Evolutionary conservation across 2,797 vertebrate genomes (phyloP).

Genomic region (Enteromius viviparus): DNA sequence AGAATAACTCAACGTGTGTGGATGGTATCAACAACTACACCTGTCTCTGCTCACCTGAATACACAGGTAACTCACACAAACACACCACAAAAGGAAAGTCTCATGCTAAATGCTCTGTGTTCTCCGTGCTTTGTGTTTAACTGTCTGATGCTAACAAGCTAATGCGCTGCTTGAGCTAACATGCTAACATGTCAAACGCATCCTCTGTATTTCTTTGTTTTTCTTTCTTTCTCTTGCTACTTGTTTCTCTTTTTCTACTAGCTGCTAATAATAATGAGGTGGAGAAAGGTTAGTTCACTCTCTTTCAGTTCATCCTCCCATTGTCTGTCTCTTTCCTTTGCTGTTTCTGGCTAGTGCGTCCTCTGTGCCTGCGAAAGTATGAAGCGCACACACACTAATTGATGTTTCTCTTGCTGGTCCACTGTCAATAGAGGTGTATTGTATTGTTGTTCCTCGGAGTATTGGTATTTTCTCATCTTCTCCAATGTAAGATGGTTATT

Average conservation of each 20-base stretch:
- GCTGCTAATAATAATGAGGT: constrained; percentile 99
- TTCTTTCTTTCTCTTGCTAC: constrained; percentile 37
- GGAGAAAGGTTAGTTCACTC: constrained; percentile 96
- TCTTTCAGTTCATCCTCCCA: constrained; percentile 23
- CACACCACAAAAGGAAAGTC: constrained; percentile 27
- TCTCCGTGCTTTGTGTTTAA: constrained; percentile 68
- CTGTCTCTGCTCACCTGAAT: constrained; percentile 94
- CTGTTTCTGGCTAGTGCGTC: constrained; percentile 8
- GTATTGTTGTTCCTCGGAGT: background rate
- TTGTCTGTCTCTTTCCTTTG: constrained; percentile 15
- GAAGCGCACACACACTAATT: constrained; percentile 14
- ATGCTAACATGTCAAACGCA: constrained; percentile 70
- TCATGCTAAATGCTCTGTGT: background rate
- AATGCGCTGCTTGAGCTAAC: constrained; percentile 59
- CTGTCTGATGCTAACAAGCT: constrained; percentile 68
- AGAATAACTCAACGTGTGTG: constrained; percentile 97
- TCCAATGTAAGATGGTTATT: background rate
- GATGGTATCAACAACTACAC: constrained; percentile 99
- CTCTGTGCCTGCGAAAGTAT: constrained; percentile 30
- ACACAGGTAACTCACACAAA: constrained; percentile 86
- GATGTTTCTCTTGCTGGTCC: background rate
- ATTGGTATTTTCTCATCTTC: constrained; percentile 15
- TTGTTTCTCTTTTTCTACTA: constrained; percentile 72
- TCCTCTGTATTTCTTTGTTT: constrained; percentile 68
- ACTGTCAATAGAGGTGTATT: background rate